Base-by-base conservation (phyloP, 2,113 vertebrate genomes). In the Anoplopoma fimbria region DNA sequence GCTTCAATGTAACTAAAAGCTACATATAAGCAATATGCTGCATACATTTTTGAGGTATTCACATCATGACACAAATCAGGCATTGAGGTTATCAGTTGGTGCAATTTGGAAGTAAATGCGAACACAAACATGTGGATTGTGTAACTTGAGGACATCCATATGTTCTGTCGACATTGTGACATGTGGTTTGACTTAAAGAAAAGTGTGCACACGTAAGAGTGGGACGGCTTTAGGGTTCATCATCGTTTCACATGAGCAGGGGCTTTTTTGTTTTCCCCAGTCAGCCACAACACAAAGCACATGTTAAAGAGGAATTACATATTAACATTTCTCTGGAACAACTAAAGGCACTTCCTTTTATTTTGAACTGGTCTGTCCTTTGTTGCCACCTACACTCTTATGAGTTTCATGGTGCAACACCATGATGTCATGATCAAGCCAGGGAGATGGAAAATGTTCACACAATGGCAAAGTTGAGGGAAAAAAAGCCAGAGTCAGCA, bases 141-240 rank as follows among this genome's bases (percentile, higher is more conserved):
- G 75, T 70, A 91, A 80, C 87, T 82, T 84, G 65, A 83, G 42
- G 71, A 79, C 68, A 72, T 81, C 85, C 88, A 86, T 83, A 87
- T 80, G 85, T 89, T 77, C 75, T 9, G 14, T 31, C 62, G 73
- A 68, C 51, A 34, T 0, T 0, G 13, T 58, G 65, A 67, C 86
- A 93, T 90, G 79, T 92, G 91, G 80, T 87, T 93, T 17, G 9
- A 89, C 76, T 94, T 92, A 89, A 71, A 42, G 81, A 76, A 69
- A n/a, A 31, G 58, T 0, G 62, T 31, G 21, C 67, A 70, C 60
- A 27, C 72, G 90, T 90, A 89, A 55, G 77, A 69, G 61, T 19
- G 42, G 53, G 36, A 45, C 40, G 62, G 36, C 53, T 75, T 62
- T 55, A 31, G 53, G 17, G 68, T 80, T 89, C 34, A 42, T 89